phyloP scores from a whole-genome alignment of 2,888 invertebrate genomes.

The Bursaphelenchus okinawaensis region DNA sequence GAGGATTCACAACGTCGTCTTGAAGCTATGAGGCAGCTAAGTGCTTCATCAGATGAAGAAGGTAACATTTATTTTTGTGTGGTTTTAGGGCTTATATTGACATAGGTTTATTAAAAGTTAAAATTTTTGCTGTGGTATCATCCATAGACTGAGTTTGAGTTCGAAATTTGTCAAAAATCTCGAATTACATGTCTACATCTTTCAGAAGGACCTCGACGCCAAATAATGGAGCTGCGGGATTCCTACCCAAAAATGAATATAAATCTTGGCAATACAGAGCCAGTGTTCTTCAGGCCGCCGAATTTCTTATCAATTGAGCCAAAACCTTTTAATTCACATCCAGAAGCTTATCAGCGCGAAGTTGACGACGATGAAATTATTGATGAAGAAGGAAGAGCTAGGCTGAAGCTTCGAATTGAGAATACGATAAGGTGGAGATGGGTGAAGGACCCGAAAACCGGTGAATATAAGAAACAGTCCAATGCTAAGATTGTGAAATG shows the following conservation, averaged over 20 bases:
- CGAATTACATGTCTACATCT: too few relatives aligned
- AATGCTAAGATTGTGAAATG: constrained; percentile 91
- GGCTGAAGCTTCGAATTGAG: constrained; percentile 72
- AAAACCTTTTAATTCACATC: constrained; percentile 75
- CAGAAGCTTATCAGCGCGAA: constrained; percentile 91
- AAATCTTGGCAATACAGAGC: constrained; percentile 25
- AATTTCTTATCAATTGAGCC: constrained; percentile 97
- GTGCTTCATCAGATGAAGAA: constrained; percentile 23
- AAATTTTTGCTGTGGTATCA: neutral
- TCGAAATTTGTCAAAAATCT: too few relatives aligned
- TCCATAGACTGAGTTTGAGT: too few relatives aligned
- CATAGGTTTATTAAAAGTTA: neutral
- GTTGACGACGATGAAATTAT: constrained; percentile 89
- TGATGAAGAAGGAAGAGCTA: constrained; percentile 91
- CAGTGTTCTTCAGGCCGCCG: constrained; percentile 73
- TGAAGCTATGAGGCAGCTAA: constrained; percentile 26
- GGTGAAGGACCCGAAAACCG: constrained; percentile 60
- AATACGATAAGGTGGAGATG: constrained; percentile 95
- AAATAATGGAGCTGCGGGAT: neutral
- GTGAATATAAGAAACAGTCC: constrained; percentile 68
- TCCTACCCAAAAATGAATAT: neutral
- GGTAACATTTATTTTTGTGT: constrained; percentile 5
- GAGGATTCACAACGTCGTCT: constrained; percentile 15
- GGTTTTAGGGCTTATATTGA: neutral
- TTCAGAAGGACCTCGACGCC: neutral